These are phyloP conservation scores for Pelusios castaneus DNA, from an alignment of 2,113 vertebrate species.

Conservation along the genomic window DNA sequence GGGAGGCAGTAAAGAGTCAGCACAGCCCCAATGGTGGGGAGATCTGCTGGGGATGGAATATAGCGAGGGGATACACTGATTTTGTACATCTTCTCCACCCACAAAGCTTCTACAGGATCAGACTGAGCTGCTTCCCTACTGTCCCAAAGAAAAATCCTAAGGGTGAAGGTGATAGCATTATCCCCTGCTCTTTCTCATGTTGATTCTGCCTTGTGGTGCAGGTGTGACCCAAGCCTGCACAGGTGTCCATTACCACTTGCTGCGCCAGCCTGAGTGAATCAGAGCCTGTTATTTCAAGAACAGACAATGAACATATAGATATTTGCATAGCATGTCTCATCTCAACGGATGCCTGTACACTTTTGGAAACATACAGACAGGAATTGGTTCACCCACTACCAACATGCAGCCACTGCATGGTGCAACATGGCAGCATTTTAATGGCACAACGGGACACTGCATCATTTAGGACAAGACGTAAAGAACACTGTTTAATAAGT, in stretches of 20 bases:
- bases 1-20: neutral
- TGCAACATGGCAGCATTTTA: neutral
- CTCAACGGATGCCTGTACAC: neutral
- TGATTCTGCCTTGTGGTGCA: neutral
- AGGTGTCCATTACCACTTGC: neutral
- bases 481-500: neutral
- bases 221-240: neutral
- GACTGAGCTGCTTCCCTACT: neutral
- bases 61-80: neutral
- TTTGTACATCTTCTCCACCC: neutral
- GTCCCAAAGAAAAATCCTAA: neutral
- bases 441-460: neutral
- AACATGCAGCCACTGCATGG: neutral
- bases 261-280: accelerated
- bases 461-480: neutral
- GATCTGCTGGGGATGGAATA: neutral
- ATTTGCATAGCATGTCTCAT: neutral
- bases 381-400: neutral
- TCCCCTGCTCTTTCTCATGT: neutral
- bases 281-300: accelerated
- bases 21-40: neutral
- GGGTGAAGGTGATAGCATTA: neutral
- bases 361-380: neutral
- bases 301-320: neutral
- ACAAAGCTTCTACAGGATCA: neutral